These are phyloP conservation scores for Colius striatus DNA, from an alignment of 2,113 vertebrate species.

Conservation along the genomic window DNA sequence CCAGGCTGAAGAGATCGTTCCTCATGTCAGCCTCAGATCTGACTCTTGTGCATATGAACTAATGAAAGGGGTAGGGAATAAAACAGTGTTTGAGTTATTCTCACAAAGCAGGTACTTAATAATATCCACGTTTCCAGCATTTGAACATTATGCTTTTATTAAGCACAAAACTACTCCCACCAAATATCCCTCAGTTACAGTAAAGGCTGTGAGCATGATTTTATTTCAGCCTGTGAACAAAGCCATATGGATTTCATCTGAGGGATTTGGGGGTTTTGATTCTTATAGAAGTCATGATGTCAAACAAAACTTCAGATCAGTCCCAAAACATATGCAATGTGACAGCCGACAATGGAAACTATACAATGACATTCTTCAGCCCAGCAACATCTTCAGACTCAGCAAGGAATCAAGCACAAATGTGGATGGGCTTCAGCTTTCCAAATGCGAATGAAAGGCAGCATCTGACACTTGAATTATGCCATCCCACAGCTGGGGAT, in stretches of 20 bases:
- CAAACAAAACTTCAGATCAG: conserved; percentile 69
- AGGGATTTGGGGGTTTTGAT: conserved; percentile 64
- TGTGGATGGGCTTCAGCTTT: not conserved
- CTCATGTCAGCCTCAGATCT: conserved; percentile 58
- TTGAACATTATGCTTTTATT: conserved; percentile 52
- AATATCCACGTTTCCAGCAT: conserved; percentile 66
- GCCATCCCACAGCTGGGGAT: not conserved
- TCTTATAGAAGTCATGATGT: conserved; percentile 69
- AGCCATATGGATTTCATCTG: conserved; percentile 74
- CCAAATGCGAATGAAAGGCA: not conserved
- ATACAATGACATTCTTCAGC: not conserved
- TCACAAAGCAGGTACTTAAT: conserved; percentile 69
- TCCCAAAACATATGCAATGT: conserved; percentile 58
- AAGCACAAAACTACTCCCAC: conserved; percentile 58
- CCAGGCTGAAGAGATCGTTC: conserved; percentile 56
- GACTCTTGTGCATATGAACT: conserved; percentile 51
- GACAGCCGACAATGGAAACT: conserved; percentile 63
- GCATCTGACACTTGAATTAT: not conserved
- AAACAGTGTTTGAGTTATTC: conserved; percentile 51
- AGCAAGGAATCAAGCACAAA: conserved; percentile 12
- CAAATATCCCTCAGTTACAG: conserved; percentile 68
- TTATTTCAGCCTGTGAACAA: conserved; percentile 68
- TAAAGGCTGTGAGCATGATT: conserved; percentile 67
- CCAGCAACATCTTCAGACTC: conserved; percentile 18
- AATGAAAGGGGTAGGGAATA: conserved; percentile 58